Evolutionary conservation across 2,113 vertebrate species (phyloP), one percentile per base, ranked within the genome.

Genomic region (Lycaon pictus): DNA sequence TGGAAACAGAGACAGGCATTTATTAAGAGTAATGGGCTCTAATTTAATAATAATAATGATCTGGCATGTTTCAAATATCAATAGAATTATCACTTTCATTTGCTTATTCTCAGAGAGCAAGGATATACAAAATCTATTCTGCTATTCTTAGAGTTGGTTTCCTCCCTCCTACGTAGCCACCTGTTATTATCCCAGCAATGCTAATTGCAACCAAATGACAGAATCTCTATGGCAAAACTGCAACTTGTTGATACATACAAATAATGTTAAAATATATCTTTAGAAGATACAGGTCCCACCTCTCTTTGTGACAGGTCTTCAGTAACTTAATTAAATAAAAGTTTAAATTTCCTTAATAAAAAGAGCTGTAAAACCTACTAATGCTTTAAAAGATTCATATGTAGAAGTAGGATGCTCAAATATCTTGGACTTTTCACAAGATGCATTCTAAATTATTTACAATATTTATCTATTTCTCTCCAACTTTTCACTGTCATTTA

Each of bases 221-320:
- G 97, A 0, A 37, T 95, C 88, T 71, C 95, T 71, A 88, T 51
- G 60, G 80, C 88, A 88, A 96, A 98, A 79, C 0, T 92, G 74
- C 35, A 94, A 97, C 55, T 63, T 89, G 32, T 48, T 22, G 23
- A 80, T 80, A 51, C 35, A 85, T 23, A 53, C 11, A 87, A 87
- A 82, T 96, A 90, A 97, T 23, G 62, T 69, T 95, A 97, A 93
- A 25, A 83, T 12, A 96, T 35, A 97, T 91, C 89, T 84, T 89
- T 16, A 88, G 56, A 94, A 92, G 25, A 83, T 56, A 74, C 6
- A 93, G 71, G 53, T 77, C 74, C 63, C 16, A 89, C 37, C 86
- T 88, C 58, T 63, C 43, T 88, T 88, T 37, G 56, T 29, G 55
- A 65, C 62, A 81, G 32, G 27, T 71, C 62, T 87, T 77, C 48